Percentiles rank a stretch among this genome's conserved stretches.
phyloP scores from a whole-genome alignment of 2,888 invertebrate genomes.

The Bhutanitis thaidina region DNA sequence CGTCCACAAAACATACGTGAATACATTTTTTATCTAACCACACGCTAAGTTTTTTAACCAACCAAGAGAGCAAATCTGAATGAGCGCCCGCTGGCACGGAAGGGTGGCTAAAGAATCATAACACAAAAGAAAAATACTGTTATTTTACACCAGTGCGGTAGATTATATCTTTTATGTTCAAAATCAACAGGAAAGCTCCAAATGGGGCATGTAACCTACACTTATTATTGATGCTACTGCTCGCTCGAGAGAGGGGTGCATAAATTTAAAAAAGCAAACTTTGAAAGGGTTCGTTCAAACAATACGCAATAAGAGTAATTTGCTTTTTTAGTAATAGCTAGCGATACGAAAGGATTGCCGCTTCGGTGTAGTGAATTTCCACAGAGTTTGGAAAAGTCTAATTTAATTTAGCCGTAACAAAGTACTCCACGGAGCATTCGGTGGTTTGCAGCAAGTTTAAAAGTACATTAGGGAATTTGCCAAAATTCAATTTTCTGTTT shows the following conservation, averaged over 20 bases:
- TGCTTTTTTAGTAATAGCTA: constrained; percentile 48
- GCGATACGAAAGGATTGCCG: constrained; percentile 32
- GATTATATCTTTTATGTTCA: constrained; percentile 78
- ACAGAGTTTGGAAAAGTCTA: constrained; percentile 50
- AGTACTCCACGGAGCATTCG: constrained; percentile 48
- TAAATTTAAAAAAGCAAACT: constrained; percentile 64
- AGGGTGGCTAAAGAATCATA: constrained; percentile 64
- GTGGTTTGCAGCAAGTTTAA: constrained; percentile 45
- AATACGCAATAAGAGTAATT: constrained; percentile 42
- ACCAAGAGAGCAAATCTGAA: constrained; percentile 46
- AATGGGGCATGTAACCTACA: constrained; percentile 80
- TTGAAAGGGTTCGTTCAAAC: constrained; percentile 68
- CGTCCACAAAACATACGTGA: constrained; percentile 26
- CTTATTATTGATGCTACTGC: constrained; percentile 70
- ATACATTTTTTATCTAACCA: constrained; percentile 42
- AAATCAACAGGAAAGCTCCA: constrained; percentile 78
- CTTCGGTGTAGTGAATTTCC: constrained; percentile 28
- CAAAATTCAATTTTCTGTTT: constrained; percentile 24
- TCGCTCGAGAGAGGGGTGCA: constrained; percentile 63
- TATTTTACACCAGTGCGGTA: constrained; percentile 78
- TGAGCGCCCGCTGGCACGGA: constrained; percentile 49
- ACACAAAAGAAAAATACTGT: constrained; percentile 75
- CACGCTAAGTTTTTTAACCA: constrained; percentile 39
- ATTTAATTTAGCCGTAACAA: constrained; percentile 52
- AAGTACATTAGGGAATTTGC: constrained; percentile 47